Evolutionary conservation across 2,888 invertebrate genomes (phyloP).

Genomic region (Chironomus riparius): DNA sequence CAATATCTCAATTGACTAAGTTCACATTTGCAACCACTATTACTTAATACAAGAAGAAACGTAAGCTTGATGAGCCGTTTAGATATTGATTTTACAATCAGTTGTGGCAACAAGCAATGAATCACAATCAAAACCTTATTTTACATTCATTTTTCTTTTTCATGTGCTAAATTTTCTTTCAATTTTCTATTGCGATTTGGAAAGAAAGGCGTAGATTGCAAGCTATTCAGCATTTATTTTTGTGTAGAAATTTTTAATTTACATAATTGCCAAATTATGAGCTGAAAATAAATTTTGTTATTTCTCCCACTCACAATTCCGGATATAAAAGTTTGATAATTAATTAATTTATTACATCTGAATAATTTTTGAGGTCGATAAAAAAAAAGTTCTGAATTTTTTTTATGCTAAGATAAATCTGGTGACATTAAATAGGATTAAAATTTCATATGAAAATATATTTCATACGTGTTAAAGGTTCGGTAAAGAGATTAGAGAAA

Average conservation of each 20-base stretch:
- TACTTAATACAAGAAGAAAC: not conserved
- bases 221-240: not conserved
- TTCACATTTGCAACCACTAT: too few species aligned
- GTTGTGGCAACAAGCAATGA: not conserved
- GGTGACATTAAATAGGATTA: too few species aligned
- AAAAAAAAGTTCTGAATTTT: too few species aligned
- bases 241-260: not conserved
- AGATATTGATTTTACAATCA: constrained; percentile 3
- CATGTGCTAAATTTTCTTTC: not conserved
- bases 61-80: not conserved
- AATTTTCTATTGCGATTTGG: not conserved
- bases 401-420: too few species aligned
- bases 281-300: not conserved
- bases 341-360: too few species aligned
- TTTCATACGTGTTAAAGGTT: too few species aligned
- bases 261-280: not conserved
- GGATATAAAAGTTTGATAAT: too few species aligned
- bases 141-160: not conserved
- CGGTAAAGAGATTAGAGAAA: too few species aligned
- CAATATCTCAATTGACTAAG: too few species aligned
- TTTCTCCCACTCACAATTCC: not conserved
- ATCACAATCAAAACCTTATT: not conserved
- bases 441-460: too few species aligned
- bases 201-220: not conserved
- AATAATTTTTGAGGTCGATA: too few species aligned